Evolutionary conservation across 1,140 invertebrate genomes (phyloP), one percentile per base, ranked within the genome.

Genomic region (Drosophila kohkoa): DNA sequence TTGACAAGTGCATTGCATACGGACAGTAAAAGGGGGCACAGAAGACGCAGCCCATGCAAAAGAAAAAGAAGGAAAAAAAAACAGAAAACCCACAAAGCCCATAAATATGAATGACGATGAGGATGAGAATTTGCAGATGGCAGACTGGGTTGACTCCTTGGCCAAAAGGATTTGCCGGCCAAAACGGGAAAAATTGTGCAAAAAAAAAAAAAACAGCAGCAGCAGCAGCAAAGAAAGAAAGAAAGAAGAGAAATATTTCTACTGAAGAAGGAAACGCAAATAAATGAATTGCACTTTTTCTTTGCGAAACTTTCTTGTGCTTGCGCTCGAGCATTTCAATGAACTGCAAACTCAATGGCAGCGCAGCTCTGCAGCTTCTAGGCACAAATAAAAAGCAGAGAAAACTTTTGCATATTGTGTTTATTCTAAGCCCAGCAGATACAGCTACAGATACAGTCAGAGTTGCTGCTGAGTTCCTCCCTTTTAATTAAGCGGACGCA

Each of bases 261-360:
- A 73, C 73, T 77, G 67, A 63, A 86, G 85, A 89, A 89, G 86
- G 85, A 90, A 89, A 89, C 72, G 86, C 87, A 90, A 90, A 89
- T 89, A 89, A 89, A 89, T 89, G 87, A 89, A 89, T 89, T 89
- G 85, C 85, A 89, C 86, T 89, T 90, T 89, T 90, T 72, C 85
- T 89, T 86, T 89, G 66, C 71, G 57, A 82, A 25, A 77, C 74
- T 90, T 81, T 81, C 76, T 78, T 78, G 49, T 77, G 60, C 83
- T 82, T 79, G 52, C 70, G 70, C 64, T 52, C 41, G 20, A 54
- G 28, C 49, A 41, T 87, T 87, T 87, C 83, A 87, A 88, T 88
- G 83, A 82, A 82, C 85, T 76, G 70, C 71, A 57, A 67, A 65
- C 81, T 89, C 81, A 89, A 88, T 88, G 83, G 79, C 55, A 51